phyloP scores from a whole-genome alignment of 2,797 vertebrate species.

The Spondyliosoma cantharus region DNA sequence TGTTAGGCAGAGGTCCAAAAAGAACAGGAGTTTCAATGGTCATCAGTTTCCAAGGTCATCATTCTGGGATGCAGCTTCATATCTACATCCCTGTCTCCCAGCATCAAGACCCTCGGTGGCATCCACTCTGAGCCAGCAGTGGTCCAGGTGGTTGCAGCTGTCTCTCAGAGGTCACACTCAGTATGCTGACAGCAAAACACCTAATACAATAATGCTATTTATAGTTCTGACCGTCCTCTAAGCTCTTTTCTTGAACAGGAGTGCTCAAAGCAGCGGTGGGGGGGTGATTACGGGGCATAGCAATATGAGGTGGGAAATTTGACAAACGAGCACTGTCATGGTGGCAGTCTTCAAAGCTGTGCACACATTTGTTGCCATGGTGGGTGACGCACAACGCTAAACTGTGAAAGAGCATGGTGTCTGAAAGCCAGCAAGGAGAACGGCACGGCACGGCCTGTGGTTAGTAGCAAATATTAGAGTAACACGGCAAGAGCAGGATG shows the following conservation, averaged over 20 bases:
- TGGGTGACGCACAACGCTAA: conserved; percentile 59
- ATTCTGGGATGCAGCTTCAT: conserved; percentile 19
- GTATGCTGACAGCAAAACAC: conserved; percentile 53
- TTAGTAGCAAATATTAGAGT: conserved; percentile 42
- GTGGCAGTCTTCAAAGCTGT: conserved; percentile 64
- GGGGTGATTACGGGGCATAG: conserved; percentile 63
- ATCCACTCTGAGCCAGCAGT: conserved; percentile 39
- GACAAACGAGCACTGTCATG: conserved; percentile 70
- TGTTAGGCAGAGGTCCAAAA: conserved; percentile 18
- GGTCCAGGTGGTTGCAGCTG: conserved; percentile 63
- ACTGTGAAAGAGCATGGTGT: conserved; percentile 56
- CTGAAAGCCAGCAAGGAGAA: conserved; percentile 26
- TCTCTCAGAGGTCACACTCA: conserved; percentile 65
- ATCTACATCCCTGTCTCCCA: neutral
- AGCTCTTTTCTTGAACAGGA: conserved; percentile 38
- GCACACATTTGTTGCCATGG: conserved; percentile 71
- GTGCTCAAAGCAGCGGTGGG: conserved; percentile 1
- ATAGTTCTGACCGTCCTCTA: conserved; percentile 55
- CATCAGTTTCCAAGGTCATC: conserved; percentile 40
- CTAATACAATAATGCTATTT: conserved; percentile 69
- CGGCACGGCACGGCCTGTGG: conserved; percentile 15
- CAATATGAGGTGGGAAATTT: conserved; percentile 56
- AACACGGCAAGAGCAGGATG: conserved; percentile 51
- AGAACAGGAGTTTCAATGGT: conserved; percentile 8
- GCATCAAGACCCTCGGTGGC: conserved; percentile 11